Evolutionary conservation across 2,888 invertebrate species (phyloP).

Genomic region (Marasmarcha lunaedactyla): DNA sequence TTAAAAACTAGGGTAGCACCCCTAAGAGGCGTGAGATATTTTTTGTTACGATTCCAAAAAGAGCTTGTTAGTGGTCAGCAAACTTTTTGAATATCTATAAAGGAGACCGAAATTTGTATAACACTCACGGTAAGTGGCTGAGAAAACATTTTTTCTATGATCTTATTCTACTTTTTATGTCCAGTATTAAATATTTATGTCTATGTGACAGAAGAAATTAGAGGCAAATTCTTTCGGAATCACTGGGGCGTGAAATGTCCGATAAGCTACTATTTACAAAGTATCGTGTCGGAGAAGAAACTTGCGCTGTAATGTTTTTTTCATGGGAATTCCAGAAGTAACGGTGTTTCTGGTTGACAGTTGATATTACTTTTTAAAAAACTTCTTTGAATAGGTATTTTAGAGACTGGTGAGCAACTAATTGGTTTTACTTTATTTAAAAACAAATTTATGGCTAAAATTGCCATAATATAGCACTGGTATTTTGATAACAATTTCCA

Average conservation of each 20-base stretch:
- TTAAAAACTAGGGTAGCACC: too few species aligned
- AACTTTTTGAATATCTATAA: constrained; percentile 24
- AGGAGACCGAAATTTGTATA: constrained; percentile 37
- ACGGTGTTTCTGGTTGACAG: neutral
- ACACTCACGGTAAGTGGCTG: constrained; percentile 29
- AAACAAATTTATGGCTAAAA: too few species aligned
- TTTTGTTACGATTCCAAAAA: constrained; percentile 17
- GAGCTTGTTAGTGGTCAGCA: constrained; percentile 43
- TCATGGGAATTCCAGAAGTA: neutral
- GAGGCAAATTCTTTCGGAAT: neutral
- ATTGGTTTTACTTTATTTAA: too few species aligned
- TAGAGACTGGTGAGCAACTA: too few species aligned
- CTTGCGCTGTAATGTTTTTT: neutral
- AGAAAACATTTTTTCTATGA: constrained; percentile 31
- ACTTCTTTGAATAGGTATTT: too few species aligned
- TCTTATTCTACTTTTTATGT: constrained; percentile 10
- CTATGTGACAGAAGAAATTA: neutral
- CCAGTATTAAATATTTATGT: constrained; percentile 23
- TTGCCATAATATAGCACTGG: too few species aligned
- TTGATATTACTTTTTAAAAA: neutral
- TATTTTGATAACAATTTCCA: too few species aligned
- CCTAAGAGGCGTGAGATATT: constrained; percentile 31
- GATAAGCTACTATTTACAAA: neutral
- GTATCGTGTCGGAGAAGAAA: neutral
- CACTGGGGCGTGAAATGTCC: neutral